A percentile compares a stretch with the other conserved stretches of the same genome.
These are phyloP conservation scores for Lepilemur ruficaudatus DNA, from an alignment of 2,797 vertebrate species.

Conservation along the genomic window DNA sequence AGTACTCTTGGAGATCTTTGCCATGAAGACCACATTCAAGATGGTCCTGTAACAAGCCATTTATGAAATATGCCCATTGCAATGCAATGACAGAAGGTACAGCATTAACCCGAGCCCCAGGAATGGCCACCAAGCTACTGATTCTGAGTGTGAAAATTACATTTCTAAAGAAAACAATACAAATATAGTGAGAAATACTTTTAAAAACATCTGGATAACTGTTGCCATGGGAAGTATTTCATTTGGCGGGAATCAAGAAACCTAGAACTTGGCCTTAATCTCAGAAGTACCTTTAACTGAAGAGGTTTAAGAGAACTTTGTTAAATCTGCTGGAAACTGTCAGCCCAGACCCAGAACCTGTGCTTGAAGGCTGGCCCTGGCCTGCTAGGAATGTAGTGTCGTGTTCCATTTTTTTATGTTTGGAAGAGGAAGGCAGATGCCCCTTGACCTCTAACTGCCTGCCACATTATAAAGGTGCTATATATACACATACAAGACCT, in stretches of 20 bases:
- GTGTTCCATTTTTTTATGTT: background rate
- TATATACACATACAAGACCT: background rate
- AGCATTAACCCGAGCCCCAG: background rate
- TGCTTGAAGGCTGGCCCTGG: background rate
- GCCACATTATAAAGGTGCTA: background rate
- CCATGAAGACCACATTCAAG: background rate
- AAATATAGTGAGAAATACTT: background rate
- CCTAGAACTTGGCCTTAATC: background rate
- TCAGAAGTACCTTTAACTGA: background rate
- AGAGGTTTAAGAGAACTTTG: background rate
- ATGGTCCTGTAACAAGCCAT: background rate
- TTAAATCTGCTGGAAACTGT: background rate
- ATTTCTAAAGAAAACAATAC: background rate
- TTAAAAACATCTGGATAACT: background rate
- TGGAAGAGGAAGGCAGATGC: background rate
- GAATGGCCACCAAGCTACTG: background rate
- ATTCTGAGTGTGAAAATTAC: background rate
- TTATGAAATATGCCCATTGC: background rate
- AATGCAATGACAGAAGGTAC: background rate
- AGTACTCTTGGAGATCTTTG: background rate
- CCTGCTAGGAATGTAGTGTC: background rate
- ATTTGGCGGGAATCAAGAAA: background rate
- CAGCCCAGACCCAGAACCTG: background rate
- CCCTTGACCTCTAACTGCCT: background rate
- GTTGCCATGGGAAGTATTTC: background rate